phyloP scores from a whole-genome alignment of 2,888 invertebrate species.

The Zygaena filipendulae region DNA sequence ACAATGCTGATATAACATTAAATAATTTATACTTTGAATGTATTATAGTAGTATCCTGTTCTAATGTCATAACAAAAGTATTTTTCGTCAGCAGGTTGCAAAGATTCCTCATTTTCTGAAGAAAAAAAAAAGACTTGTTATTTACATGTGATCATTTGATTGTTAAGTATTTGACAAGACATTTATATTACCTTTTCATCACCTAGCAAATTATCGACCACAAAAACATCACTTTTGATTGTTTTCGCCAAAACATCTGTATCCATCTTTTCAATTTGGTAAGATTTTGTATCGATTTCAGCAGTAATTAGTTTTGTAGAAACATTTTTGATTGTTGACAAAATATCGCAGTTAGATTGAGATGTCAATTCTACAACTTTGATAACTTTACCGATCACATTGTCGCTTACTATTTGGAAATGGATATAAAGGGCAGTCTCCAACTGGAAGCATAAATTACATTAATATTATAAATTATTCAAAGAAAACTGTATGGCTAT shows the following conservation, averaged over 20 bases:
- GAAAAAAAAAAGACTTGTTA: no score
- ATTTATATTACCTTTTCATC: constrained; percentile 25
- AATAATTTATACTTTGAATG: constrained; percentile 23
- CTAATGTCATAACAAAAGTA: constrained; percentile 28
- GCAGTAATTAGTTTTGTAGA: no score
- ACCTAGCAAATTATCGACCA: constrained; percentile 25
- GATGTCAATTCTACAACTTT: constrained; percentile 6
- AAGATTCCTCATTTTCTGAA: constrained; percentile 30
- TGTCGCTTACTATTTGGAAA: constrained; percentile 5
- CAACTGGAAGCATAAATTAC: neutral
- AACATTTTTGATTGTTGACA: no score
- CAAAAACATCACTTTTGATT: constrained; percentile 24
- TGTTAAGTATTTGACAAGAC: no score
- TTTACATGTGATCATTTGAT: no score
- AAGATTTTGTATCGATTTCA: no score
- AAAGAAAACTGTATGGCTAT: neutral
- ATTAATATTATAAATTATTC: no score
- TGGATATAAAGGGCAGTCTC: neutral
- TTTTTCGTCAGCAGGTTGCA: constrained; percentile 20
- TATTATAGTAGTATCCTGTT: constrained; percentile 22
- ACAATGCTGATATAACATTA: constrained; percentile 26
- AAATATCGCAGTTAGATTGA: no score
- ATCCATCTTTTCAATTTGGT: no score
- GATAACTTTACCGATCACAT: constrained; percentile 8
- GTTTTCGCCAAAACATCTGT: no score